These are phyloP conservation scores for Neocrepidodera transversa DNA, from an alignment of 2,888 invertebrate genomes.

Conservation along the genomic window DNA sequence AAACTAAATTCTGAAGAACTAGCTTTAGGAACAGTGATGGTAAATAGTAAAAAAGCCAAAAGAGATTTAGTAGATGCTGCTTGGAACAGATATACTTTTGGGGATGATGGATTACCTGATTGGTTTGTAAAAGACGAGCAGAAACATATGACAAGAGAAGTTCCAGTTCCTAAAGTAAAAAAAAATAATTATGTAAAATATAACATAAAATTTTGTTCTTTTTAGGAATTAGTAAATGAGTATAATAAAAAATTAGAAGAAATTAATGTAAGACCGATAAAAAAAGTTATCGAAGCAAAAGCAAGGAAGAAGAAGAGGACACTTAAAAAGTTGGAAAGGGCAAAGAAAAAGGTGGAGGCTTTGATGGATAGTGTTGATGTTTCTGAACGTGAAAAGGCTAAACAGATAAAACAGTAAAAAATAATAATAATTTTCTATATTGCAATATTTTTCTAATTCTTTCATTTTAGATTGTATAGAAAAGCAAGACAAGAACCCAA, in stretches of 20 bases:
- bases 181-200: too few species aligned
- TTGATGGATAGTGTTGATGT: constrained; percentile 90
- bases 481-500: constrained; percentile 86
- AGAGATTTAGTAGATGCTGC: constrained; percentile 89
- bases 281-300: constrained; percentile 98
- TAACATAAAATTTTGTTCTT: not conserved
- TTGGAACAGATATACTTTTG: constrained; percentile 93
- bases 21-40: constrained; percentile 90
- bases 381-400: constrained; percentile 90
- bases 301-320: constrained; percentile 95
- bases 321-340: constrained; percentile 85
- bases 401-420: constrained; percentile 88
- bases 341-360: constrained; percentile 95
- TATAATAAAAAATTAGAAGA: constrained; percentile 85
- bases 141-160: constrained; percentile 83
- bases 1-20: constrained; percentile 87
- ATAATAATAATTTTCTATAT: constrained; percentile 50
- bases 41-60: constrained; percentile 88
- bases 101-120: constrained; percentile 89
- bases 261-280: constrained; percentile 93
- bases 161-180: constrained; percentile 83
- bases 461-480: constrained; percentile 78
- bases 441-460: not conserved
- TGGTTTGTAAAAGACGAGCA: constrained; percentile 97
- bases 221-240: constrained; percentile 79